phyloP scores from a whole-genome alignment of 2,113 vertebrate species.

The Sceloporus tristichus region DNA sequence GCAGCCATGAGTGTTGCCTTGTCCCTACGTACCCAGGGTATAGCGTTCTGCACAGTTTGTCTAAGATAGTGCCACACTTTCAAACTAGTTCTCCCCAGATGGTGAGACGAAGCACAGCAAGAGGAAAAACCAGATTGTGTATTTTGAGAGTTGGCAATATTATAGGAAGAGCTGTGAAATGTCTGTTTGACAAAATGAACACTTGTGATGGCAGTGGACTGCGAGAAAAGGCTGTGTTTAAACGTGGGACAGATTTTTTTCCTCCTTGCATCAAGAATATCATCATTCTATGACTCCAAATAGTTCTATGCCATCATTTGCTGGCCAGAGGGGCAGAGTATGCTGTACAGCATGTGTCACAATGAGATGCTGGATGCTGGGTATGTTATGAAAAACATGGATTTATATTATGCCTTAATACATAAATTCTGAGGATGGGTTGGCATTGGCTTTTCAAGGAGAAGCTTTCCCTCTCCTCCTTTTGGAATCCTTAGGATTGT shows the following conservation, averaged over 20 bases:
- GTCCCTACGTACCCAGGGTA: background rate
- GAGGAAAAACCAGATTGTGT: conserved; percentile 13
- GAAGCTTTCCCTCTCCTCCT: background rate
- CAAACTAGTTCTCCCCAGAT: background rate
- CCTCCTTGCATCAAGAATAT: background rate
- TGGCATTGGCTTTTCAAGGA: background rate
- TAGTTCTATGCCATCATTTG: background rate
- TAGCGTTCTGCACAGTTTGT: background rate
- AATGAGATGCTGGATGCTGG: background rate
- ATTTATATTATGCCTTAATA: background rate
- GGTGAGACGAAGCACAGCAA: background rate
- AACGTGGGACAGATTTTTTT: background rate
- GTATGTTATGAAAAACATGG: background rate
- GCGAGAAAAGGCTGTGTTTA: background rate
- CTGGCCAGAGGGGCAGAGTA: background rate
- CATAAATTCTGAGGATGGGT: background rate
- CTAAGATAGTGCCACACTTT: background rate
- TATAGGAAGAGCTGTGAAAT: conserved; percentile 4
- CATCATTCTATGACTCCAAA: rapidly evolving
- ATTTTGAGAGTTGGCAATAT: background rate
- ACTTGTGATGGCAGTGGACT: background rate
- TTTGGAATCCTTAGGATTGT: too few species aligned
- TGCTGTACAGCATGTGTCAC: background rate
- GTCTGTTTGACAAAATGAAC: background rate
- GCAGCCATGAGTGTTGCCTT: background rate